These are phyloP conservation scores for Carterocephalus palaemon DNA, from an alignment of 2,888 invertebrate genomes.

Conservation along the genomic window DNA sequence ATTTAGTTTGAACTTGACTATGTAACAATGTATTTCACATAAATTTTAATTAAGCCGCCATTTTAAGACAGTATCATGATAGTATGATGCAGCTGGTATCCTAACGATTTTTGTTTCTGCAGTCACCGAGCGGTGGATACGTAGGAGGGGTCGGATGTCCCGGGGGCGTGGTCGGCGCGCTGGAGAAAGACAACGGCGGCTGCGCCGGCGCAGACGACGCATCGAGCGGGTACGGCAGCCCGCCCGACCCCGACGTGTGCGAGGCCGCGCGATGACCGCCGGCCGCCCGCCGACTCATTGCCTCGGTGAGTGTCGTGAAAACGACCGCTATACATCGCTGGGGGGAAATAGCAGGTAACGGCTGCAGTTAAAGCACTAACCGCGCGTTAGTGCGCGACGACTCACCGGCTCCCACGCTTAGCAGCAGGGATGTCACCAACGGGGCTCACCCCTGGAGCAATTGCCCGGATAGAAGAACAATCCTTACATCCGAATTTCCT, in stretches of 20 bases:
- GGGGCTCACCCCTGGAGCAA: too few species aligned
- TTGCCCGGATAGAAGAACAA: too few species aligned
- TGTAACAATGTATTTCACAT: slow-evolving; percentile 11
- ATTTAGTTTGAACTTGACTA: slow-evolving; percentile 12
- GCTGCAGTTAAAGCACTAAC: too few species aligned
- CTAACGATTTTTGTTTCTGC: slow-evolving; percentile 11
- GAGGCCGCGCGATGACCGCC: slow-evolving; percentile 75
- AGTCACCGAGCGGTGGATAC: slow-evolving; percentile 71
- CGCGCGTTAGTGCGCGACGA: too few species aligned
- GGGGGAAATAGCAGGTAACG: too few species aligned
- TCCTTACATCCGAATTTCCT: too few species aligned
- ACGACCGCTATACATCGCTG: too few species aligned
- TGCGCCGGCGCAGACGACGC: slow-evolving; percentile 82
- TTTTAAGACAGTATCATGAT: too few species aligned
- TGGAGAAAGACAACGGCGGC: slow-evolving; percentile 65
- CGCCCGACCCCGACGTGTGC: slow-evolving; percentile 82
- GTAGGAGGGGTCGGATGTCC: slow-evolving; percentile 55
- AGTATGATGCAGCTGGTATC: too few species aligned
- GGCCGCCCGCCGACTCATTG: slow-evolving; percentile 69
- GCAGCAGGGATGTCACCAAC: too few species aligned
- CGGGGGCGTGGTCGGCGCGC: slow-evolving; percentile 48
- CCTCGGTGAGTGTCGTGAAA: slow-evolving; percentile 65
- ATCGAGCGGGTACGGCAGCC: slow-evolving; percentile 89
- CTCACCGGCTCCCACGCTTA: too few species aligned
- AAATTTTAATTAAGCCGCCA: too few species aligned